Base-by-base conservation (phyloP, 2,888 invertebrate genomes). In the Deilephila elpenor region DNA sequence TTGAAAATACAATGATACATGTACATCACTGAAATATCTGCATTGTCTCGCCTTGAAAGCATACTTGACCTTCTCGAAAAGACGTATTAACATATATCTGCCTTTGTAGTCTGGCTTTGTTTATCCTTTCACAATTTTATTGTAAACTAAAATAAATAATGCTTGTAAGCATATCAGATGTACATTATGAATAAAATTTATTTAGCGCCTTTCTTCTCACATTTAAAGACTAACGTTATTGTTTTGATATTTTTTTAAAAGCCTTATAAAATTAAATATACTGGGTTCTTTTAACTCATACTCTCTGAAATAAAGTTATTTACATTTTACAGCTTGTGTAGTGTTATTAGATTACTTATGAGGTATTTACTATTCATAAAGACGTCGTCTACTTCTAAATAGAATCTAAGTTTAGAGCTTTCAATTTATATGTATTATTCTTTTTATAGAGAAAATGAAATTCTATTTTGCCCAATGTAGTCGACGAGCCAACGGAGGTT, bases 1-100 rank as follows among this genome's bases (percentile, higher is more conserved):
- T 11, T 14, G 11, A 44, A 44, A 44, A 44, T 44, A 44, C 44
- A 17, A 32, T 61, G 19, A 19, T 32, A 29, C 5, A 32, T 34
- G n/a, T 62, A 62, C 37, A 62, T 37, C 3, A 19, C 29, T 61
- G 56, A 56, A 62, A 37, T 34, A 34, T 62, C 34, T 62, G 62
- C 62, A 62, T 62, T 62, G 62, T n/a, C 62, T 37, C 62, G 62
- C 62, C 62, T 62, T 62, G 62, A 62, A 62, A 62, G 62, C n/a
- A 62, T 19, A 37, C n/a, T 62, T 62, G 62, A 37, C 62, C 62
- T 62, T 37, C 62, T 3, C n/a, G 34, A 37, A 37, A 62, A 61
- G 32, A 32, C 61, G 32, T 61, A 32, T 34, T 61, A 61, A 32
- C 34, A 62, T 34, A 62, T 62, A 62, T 62, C 8, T 62, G 62